Conservation (phyloP, 2,888 invertebrate species). For the Chromoteleia sp. region DNA sequence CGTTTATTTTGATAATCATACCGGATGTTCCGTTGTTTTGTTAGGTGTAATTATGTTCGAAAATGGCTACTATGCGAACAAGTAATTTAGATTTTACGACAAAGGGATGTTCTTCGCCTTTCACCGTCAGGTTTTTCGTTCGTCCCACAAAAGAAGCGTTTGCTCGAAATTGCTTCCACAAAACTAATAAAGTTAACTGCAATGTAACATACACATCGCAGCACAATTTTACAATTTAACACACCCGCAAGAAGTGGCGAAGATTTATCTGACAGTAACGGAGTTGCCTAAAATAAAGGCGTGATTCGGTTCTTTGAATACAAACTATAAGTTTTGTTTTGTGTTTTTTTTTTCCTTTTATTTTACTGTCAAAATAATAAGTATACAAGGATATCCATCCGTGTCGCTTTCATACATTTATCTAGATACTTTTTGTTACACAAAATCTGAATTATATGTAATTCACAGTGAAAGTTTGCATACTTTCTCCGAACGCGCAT, state of each 20-base stretch:
- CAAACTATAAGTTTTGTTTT: too few relatives aligned
- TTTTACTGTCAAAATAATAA: not conserved
- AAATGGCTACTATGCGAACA: constrained; percentile 72
- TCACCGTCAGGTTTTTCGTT: constrained; percentile 40
- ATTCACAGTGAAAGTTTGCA: constrained; percentile 73
- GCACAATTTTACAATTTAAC: constrained; percentile 3
- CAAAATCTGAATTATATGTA: constrained; percentile 29
- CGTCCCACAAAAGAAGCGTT: constrained; percentile 18
- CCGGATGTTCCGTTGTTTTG: constrained; percentile 3
- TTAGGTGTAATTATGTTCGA: constrained; percentile 24
- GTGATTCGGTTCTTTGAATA: not conserved
- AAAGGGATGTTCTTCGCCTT: constrained; percentile 76
- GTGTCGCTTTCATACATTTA: not conserved
- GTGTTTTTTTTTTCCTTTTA: too few relatives aligned
- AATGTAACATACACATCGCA: constrained; percentile 1
- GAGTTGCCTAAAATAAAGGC: not conserved
- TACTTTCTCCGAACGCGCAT: constrained; percentile 74
- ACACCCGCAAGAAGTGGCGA: not conserved
- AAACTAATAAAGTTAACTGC: constrained; percentile 45
- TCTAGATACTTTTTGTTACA: constrained; percentile 15
- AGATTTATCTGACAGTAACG: not conserved
- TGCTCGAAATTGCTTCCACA: constrained; percentile 31
- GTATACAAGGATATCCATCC: not conserved
- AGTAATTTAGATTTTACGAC: constrained; percentile 79
- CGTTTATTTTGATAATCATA: constrained; percentile 16